These are phyloP conservation scores for Tortrix viridana DNA, from an alignment of 2,888 invertebrate species.

Conservation along the genomic window DNA sequence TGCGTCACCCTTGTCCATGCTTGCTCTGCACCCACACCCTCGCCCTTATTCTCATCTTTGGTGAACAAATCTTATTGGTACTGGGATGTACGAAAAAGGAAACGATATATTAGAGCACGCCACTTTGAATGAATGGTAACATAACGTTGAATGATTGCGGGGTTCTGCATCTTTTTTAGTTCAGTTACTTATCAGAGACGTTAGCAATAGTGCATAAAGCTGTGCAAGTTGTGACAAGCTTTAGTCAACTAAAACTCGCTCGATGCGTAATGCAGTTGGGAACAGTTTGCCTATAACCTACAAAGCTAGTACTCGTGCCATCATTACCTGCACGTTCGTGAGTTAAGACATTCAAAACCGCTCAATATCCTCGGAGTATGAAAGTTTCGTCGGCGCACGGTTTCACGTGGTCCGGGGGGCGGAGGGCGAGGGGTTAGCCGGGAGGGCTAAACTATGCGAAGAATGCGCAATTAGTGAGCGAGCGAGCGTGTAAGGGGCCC, in stretches of 20 bases:
- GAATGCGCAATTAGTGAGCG: constrained; percentile 98
- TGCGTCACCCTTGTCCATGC: constrained; percentile 74
- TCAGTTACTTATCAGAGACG: too few species aligned
- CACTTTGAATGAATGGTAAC: too few species aligned
- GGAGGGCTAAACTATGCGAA: constrained; percentile 96
- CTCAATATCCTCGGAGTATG: constrained; percentile 83
- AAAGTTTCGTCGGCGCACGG: constrained; percentile 83
- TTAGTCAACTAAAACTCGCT: constrained; percentile 51
- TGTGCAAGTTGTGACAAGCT: constrained; percentile 37
- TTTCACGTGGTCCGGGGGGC: constrained; percentile 82
- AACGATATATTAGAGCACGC: neutral
- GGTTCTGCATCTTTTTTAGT: too few species aligned
- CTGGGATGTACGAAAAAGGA: constrained; percentile 10
- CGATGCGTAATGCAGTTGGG: constrained; percentile 63
- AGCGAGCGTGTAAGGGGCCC: constrained; percentile 87
- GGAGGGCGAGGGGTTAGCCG: constrained; percentile 83
- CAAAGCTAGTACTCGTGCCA: constrained; percentile 67
- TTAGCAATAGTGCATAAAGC: too few species aligned
- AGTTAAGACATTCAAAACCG: constrained; percentile 85
- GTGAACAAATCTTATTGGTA: constrained; percentile 22
- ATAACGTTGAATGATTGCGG: too few species aligned
- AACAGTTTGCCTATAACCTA: constrained; percentile 75
- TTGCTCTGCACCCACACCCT: constrained; percentile 54
- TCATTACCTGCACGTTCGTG: constrained; percentile 75
- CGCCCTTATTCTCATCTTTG: constrained; percentile 45